Conservation (phyloP, 2,888 invertebrate genomes). For the Amphimallon solstitiale region DNA sequence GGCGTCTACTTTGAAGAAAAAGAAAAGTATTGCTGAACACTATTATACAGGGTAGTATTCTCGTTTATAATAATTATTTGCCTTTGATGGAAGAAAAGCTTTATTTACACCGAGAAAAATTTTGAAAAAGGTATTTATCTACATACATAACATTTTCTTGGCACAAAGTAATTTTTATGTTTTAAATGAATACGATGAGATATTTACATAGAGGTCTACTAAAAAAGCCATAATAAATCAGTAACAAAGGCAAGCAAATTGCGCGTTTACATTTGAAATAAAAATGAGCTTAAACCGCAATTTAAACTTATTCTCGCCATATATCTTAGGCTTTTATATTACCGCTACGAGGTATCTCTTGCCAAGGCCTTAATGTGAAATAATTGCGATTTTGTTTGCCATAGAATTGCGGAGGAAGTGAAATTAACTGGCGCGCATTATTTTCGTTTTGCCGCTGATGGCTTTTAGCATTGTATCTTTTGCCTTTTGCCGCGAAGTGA, state of each 20-base stretch:
- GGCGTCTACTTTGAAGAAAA: no score
- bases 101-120: no score
- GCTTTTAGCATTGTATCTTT: constrained; percentile 39
- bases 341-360: constrained; percentile 49
- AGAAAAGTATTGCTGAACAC: no score
- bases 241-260: constrained; percentile 47
- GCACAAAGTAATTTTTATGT: no score
- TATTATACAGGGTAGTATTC: no score
- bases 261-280: constrained; percentile 55
- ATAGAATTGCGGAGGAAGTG: constrained; percentile 52
- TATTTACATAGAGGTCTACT: constrained; percentile 27
- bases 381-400: constrained; percentile 57
- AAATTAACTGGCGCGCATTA: constrained; percentile 60
- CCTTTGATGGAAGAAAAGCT: no score
- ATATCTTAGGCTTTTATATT: constrained; percentile 56
- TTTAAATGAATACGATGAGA: constrained; percentile 15
- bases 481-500: constrained; percentile 30
- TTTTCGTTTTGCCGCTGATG: constrained; percentile 52
- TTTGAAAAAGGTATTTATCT: no score
- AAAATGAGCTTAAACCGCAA: constrained; percentile 56
- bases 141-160: no score
- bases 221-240: constrained; percentile 35
- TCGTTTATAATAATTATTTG: no score
- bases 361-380: constrained; percentile 57
- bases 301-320: constrained; percentile 57